Conservation (phyloP, 2,888 invertebrate species). For the Eueremaeus valkanovi region DNA sequence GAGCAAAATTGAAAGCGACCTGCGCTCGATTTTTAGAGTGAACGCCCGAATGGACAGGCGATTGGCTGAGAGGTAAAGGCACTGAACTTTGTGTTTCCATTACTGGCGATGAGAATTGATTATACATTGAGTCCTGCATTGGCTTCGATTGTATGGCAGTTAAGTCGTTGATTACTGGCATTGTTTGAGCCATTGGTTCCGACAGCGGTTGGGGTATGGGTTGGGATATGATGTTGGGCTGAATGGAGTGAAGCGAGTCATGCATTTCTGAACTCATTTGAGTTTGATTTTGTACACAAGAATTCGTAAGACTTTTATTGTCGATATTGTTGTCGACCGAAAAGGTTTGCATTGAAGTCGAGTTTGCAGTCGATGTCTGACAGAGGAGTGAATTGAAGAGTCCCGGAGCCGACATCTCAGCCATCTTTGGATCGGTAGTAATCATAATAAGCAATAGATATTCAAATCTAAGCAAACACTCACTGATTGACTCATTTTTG, state of each 20-base stretch:
- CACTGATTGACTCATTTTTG: background rate
- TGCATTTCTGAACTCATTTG: constrained; percentile 2
- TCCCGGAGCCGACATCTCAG: background rate
- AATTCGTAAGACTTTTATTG: background rate
- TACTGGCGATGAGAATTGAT: background rate
- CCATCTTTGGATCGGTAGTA: too few relatives aligned
- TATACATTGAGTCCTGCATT: background rate
- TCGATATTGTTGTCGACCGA: background rate
- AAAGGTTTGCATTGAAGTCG: background rate
- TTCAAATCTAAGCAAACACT: background rate
- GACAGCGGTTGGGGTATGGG: background rate
- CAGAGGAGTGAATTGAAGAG: constrained; percentile 8
- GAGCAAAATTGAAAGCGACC: background rate
- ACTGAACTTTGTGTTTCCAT: constrained; percentile 2
- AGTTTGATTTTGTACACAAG: background rate
- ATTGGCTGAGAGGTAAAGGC: constrained; percentile 23
- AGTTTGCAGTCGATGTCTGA: background rate
- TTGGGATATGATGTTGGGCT: background rate
- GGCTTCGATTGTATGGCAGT: constrained; percentile 4
- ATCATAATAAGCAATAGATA: too few relatives aligned
- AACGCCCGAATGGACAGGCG: background rate
- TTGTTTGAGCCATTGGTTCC: background rate
- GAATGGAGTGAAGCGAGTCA: background rate
- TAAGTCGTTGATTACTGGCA: background rate
- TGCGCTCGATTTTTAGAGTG: background rate